Conservation (phyloP, 1,140 invertebrate species). For the Diploscapter pachys region DNA sequence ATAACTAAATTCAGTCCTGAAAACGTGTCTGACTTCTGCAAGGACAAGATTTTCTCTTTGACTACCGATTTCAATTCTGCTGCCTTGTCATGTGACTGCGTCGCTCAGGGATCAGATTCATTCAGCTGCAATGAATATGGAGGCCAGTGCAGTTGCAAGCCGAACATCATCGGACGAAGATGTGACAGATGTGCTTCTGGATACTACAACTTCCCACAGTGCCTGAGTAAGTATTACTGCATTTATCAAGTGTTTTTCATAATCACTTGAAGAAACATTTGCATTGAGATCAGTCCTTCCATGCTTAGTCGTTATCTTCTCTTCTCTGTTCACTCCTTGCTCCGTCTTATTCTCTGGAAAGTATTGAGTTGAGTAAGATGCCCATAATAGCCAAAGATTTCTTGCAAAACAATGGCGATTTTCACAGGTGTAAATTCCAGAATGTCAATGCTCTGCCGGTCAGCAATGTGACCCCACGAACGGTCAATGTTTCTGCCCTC, state of each 20-base stretch:
- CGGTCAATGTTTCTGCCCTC: slow-evolving; percentile 68
- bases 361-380: no score
- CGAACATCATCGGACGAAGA: slow-evolving; percentile 85
- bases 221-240: slow-evolving; percentile 60
- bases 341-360: no score
- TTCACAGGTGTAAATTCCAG: slow-evolving; percentile 58
- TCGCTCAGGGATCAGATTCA: slow-evolving; percentile 79
- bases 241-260: neutral
- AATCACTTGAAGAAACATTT: neutral
- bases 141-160: slow-evolving; percentile 88
- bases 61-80: slow-evolving; percentile 90
- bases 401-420: no score
- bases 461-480: slow-evolving; percentile 58
- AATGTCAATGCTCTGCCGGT: slow-evolving; percentile 56
- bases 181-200: slow-evolving; percentile 86
- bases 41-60: slow-evolving; percentile 83
- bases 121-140: slow-evolving; percentile 84
- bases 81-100: slow-evolving; percentile 81
- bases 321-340: no score
- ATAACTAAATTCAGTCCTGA: slow-evolving; percentile 40
- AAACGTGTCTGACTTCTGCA: slow-evolving; percentile 69
- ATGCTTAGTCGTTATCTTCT: no score
- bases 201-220: slow-evolving; percentile 91
- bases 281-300: no score
- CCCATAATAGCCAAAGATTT: no score